Conservation (phyloP, 2,888 invertebrate species). For the Lithophane semibrunnea region DNA sequence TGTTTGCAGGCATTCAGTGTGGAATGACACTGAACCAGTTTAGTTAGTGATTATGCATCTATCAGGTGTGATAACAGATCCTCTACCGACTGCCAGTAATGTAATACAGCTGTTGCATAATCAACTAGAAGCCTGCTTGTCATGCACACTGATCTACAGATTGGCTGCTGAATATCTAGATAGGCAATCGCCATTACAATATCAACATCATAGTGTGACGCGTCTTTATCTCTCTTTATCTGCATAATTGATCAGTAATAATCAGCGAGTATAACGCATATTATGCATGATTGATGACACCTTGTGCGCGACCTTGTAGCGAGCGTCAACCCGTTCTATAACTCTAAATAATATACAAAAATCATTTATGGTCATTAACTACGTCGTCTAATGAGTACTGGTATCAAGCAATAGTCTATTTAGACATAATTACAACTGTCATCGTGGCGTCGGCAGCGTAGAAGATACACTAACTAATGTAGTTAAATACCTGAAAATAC, state of each 20-base stretch:
- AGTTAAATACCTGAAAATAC: too few relatives aligned
- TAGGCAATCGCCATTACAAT: neutral
- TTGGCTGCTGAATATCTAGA: constrained; percentile 11
- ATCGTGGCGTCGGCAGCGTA: too few relatives aligned
- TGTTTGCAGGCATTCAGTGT: neutral
- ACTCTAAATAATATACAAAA: too few relatives aligned
- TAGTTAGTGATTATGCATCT: neutral
- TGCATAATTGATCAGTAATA: neutral
- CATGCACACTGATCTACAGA: constrained; percentile 31
- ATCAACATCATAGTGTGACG: neutral
- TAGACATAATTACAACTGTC: too few relatives aligned
- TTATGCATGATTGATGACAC: neutral
- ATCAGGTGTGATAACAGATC: neutral
- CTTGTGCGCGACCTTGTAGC: too few relatives aligned
- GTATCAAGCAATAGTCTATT: too few relatives aligned
- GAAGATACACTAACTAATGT: too few relatives aligned
- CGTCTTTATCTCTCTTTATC: constrained; percentile 2
- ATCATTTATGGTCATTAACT: too few relatives aligned
- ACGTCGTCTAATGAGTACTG: too few relatives aligned
- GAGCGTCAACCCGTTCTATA: too few relatives aligned
- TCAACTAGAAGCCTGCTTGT: constrained; percentile 7
- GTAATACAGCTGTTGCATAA: constrained; percentile 4
- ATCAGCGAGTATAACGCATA: too few relatives aligned
- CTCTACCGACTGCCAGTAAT: neutral
- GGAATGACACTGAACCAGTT: neutral